phyloP scores from a whole-genome alignment of 1,140 invertebrate genomes.

The Procambarus virginalis region DNA sequence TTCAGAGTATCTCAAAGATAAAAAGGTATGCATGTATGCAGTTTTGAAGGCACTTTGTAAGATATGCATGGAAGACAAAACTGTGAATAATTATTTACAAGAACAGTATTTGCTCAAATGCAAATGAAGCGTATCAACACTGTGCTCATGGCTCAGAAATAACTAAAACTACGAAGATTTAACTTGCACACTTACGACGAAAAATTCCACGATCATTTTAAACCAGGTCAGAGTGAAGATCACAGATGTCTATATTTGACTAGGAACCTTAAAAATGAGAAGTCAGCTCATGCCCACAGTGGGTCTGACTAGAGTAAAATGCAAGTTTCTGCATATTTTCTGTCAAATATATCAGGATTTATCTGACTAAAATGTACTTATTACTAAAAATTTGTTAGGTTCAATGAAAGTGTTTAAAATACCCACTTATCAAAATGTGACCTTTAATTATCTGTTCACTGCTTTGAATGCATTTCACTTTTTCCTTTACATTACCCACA shows the following conservation, averaged over 20 bases:
- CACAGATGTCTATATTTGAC: conserved; percentile 22
- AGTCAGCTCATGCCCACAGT: conserved; percentile 5
- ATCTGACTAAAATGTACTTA: background rate
- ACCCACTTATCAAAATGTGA: background rate
- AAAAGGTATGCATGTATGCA: conserved; percentile 18
- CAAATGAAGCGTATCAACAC: conserved; percentile 28
- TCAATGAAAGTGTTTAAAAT: background rate
- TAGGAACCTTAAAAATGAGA: conserved; percentile 34
- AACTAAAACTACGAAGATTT: conserved; percentile 20
- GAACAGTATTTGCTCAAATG: conserved; percentile 37
- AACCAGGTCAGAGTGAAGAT: conserved; percentile 49
- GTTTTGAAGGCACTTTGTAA: conserved; percentile 51
- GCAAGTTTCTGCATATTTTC: background rate
- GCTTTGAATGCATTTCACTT: background rate
- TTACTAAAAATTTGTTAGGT: too few species aligned
- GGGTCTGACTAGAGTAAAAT: conserved; percentile 36
- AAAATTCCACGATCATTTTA: conserved; percentile 22
- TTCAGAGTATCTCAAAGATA: background rate
- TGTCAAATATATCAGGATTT: background rate
- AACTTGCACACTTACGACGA: background rate
- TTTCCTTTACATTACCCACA: background rate
- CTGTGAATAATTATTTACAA: conserved; percentile 47
- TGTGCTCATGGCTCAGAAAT: conserved; percentile 30
- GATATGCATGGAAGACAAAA: conserved; percentile 59
- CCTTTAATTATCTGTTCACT: background rate